A percentile compares a stretch with the other conserved stretches of the same genome.
Conservation (phyloP, 2,797 vertebrate genomes). For the Pampus argenteus region DNA sequence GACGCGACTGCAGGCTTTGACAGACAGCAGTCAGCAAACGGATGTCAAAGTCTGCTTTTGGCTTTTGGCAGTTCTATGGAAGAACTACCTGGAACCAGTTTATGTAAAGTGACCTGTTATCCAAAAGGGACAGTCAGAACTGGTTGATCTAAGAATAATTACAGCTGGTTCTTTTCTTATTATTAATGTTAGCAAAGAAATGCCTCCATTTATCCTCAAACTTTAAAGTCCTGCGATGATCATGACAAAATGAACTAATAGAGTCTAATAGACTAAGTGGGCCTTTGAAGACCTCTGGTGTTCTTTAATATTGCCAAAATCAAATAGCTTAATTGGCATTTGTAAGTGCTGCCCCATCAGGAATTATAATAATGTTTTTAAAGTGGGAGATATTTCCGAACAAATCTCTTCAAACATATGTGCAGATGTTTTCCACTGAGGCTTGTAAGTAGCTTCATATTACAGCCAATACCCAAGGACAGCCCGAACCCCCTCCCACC, state of each 20-base stretch:
- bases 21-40: constrained; percentile 47
- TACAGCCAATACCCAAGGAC: constrained; percentile 59
- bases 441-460: constrained; percentile 53
- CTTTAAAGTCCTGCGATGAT: neutral
- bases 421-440: constrained; percentile 2
- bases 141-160: neutral
- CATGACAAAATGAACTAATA: constrained; percentile 8
- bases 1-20: constrained; percentile 43
- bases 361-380: constrained; percentile 16
- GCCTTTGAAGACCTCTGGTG: neutral
- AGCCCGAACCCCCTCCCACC: constrained; percentile 48
- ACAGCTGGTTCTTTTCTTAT: neutral
- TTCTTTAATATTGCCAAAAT: neutral
- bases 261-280: neutral
- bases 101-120: neutral
- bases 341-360: neutral
- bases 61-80: constrained; percentile 23
- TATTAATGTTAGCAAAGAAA: neutral
- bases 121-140: neutral
- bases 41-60: constrained; percentile 37
- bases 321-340: neutral
- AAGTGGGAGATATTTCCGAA: neutral
- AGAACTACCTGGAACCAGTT: neutral
- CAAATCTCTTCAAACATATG: constrained; percentile 7
- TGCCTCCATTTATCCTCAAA: neutral